phyloP scores from a whole-genome alignment of 2,888 invertebrate genomes.

The Nomada lathburiana region DNA sequence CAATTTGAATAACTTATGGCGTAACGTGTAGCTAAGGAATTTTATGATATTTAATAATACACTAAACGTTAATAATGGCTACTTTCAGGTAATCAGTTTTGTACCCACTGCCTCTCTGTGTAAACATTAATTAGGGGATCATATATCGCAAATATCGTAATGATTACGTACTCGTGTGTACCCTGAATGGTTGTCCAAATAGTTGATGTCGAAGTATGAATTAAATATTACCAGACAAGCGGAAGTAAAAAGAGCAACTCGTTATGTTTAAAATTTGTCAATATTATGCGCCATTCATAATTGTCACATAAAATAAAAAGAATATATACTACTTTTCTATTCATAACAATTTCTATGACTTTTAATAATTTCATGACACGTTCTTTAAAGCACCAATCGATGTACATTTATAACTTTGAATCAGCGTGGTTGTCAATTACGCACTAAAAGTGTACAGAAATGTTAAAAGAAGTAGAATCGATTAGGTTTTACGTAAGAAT shows the following conservation, averaged over 20 bases:
- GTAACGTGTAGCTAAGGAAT: constrained; percentile 2
- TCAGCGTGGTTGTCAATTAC: no score
- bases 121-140: constrained; percentile 24
- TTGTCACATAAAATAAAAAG: no score
- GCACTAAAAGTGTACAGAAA: no score
- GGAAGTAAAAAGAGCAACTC: background rate
- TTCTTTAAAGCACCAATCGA: no score
- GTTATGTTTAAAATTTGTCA: no score
- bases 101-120: constrained; percentile 6
- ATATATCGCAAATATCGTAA: constrained; percentile 15
- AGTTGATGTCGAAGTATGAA: background rate
- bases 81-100: constrained; percentile 12
- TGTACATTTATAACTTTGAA: no score
- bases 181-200: background rate
- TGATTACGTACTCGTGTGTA: background rate
- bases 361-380: no score
- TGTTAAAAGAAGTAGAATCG: no score
- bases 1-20: constrained; percentile 59
- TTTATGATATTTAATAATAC: constrained; percentile 55
- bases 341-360: no score
- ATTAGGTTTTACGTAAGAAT: no score
- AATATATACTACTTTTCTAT: no score
- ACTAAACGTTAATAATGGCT: constrained; percentile 39
- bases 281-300: no score
- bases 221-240: background rate